These are phyloP conservation scores for Nestor notabilis DNA, from an alignment of 2,113 vertebrate genomes.

Conservation along the genomic window DNA sequence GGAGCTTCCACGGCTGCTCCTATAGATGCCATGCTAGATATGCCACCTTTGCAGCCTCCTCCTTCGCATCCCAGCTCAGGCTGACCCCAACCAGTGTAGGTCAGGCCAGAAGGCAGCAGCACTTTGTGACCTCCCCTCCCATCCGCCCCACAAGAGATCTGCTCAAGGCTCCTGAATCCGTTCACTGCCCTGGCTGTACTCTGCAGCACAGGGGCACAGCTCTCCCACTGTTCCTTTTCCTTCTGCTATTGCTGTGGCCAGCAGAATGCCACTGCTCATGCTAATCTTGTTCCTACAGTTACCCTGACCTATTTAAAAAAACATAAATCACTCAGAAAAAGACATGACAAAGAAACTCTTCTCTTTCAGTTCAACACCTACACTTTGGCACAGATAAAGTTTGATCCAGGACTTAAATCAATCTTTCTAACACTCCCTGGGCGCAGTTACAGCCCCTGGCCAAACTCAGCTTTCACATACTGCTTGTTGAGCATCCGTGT, in stretches of 20 bases:
- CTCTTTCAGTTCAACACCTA: neutral
- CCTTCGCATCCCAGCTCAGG: neutral
- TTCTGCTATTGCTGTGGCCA: neutral
- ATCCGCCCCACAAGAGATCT: neutral
- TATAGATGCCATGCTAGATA: fast-evolving
- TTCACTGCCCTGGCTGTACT: neutral
- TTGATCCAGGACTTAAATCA: conserved; percentile 1
- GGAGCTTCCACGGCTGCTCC: neutral
- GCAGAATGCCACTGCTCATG: neutral
- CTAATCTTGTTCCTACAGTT: neutral
- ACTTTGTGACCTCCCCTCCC: neutral
- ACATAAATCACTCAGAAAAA: neutral
- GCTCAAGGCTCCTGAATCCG: neutral
- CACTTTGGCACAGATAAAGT: neutral
- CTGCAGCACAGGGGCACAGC: neutral
- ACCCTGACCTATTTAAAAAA: conserved; percentile 2
- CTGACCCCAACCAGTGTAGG: neutral
- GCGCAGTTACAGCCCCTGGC: neutral
- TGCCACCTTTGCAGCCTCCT: neutral
- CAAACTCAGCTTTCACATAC: neutral
- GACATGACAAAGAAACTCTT: neutral
- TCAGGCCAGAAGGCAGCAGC: neutral
- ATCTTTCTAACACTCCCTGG: neutral
- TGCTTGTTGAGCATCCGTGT: neutral
- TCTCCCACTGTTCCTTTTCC: neutral